Base-by-base conservation (phyloP, 1,140 invertebrate genomes). In the Carposina sasakii region DNA sequence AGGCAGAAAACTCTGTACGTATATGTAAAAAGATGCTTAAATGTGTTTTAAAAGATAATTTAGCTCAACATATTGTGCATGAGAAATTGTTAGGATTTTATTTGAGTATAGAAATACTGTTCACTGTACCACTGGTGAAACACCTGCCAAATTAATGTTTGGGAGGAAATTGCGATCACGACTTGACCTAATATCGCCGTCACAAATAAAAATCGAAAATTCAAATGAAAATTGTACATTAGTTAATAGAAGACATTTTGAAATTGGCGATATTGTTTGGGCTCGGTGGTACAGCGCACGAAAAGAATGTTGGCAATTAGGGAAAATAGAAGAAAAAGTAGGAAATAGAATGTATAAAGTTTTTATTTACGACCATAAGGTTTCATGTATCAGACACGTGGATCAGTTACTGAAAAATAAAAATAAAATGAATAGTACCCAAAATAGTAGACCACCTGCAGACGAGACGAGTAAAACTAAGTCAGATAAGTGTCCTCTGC, bases 81-180 rank as follows among this genome's bases (percentile, higher is more conserved):
- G 54, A 57, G 12, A 19, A 44, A 40, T 48, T 63, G 39, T 48
- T 60, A 37, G 57, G 57, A 20, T 63, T 49, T 43, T 63, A 17
- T 63, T 54, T 52, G 30, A 52, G 19, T 63, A 63, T 52, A 47
- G 53, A n/a, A 63, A 59, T 33, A 52, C 60, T 13, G 41, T 57
- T 12, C 59, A 57, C 10, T 61, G 54, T 40, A 46, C 59, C n/a
- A 57, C 54, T 0, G 59, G 52, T 2, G 15, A 40, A 10, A 41
- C 54, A 10, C 52, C 59, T 0, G 59, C 59, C 1, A 47, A 52
- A 19, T 48, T 61, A 31, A 61, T 57, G 59, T 57, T 54, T 17
- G 54, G 54, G 0, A 31, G 52, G 16, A 19, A 52, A 17, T 39
- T 61, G 21, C 23, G 48, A 48, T 43, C 41, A 0, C 28, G 42